These are phyloP conservation scores for Phortica magna DNA, from an alignment of 2,888 invertebrate species.

Conservation along the genomic window DNA sequence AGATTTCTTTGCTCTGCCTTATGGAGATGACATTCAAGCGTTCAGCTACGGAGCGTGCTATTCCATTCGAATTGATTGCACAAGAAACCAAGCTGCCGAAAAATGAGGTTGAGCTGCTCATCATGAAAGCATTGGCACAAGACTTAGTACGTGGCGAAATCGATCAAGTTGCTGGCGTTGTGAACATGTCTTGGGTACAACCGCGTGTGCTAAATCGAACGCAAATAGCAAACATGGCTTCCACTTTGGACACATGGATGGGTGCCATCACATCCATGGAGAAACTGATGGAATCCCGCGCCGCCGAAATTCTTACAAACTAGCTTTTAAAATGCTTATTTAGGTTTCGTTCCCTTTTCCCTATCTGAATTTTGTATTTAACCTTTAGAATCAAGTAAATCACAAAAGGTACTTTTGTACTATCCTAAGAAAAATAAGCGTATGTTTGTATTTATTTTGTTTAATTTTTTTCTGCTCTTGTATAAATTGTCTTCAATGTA, in stretches of 20 bases:
- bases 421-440: not conserved
- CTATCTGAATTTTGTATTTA: not conserved
- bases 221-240: conserved; percentile 77
- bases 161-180: conserved; percentile 88
- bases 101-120: conserved; percentile 94
- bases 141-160: conserved; percentile 96
- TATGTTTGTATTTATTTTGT: not conserved
- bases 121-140: conserved; percentile 98
- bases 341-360: conserved; percentile 29
- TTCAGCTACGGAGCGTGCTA: conserved; percentile 90
- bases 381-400: conserved; percentile 2
- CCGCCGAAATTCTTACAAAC: conserved; percentile 78
- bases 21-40: conserved; percentile 99
- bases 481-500: not conserved
- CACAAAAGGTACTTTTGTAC: not conserved
- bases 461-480: not conserved
- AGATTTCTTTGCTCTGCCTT: conserved; percentile 95
- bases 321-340: conserved; percentile 54
- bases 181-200: conserved; percentile 88
- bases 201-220: conserved; percentile 84
- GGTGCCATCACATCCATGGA: conserved; percentile 78
- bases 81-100: conserved; percentile 89
- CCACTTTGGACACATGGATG: conserved; percentile 77
- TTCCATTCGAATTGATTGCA: conserved; percentile 95
- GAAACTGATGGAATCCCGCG: conserved; percentile 77